Conservation (phyloP, 2,797 vertebrate species). For the Thamnophis elegans region DNA sequence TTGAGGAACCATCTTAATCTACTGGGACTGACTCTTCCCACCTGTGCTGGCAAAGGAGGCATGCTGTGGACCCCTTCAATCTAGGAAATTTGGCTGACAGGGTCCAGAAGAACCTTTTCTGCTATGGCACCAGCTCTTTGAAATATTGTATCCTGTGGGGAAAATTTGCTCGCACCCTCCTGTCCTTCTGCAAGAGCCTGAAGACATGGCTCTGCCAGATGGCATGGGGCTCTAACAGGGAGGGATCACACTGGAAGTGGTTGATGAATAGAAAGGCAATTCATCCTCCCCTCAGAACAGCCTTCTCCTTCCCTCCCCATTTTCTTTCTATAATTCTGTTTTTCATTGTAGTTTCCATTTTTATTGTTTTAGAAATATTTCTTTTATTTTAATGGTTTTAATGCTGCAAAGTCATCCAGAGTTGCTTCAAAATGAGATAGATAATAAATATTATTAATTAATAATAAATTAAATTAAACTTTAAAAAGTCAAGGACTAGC, state of each 20-base stretch:
- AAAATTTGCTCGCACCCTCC: neutral
- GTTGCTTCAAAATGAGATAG: rapidly evolving
- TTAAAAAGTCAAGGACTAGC: neutral
- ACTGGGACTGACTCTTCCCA: neutral
- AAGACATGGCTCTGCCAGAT: neutral
- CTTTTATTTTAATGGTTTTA: neutral
- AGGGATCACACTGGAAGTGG: neutral
- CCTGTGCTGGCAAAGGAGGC: neutral
- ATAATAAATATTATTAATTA: neutral
- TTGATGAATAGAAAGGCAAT: neutral
- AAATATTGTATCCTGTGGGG: neutral
- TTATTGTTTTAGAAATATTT: neutral
- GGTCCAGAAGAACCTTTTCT: neutral
- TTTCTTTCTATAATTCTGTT: neutral
- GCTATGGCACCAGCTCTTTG: neutral
- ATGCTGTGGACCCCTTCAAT: neutral
- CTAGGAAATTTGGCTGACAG: neutral
- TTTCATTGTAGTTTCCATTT: neutral
- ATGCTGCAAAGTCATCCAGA: neutral
- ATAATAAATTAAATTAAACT: neutral
- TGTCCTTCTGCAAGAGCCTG: neutral
- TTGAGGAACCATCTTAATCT: neutral
- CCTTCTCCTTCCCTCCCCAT: neutral
- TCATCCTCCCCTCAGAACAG: neutral
- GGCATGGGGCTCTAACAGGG: neutral